These are phyloP conservation scores for Oscheius sp. DNA, from an alignment of 2,888 invertebrate species.

Conservation along the genomic window DNA sequence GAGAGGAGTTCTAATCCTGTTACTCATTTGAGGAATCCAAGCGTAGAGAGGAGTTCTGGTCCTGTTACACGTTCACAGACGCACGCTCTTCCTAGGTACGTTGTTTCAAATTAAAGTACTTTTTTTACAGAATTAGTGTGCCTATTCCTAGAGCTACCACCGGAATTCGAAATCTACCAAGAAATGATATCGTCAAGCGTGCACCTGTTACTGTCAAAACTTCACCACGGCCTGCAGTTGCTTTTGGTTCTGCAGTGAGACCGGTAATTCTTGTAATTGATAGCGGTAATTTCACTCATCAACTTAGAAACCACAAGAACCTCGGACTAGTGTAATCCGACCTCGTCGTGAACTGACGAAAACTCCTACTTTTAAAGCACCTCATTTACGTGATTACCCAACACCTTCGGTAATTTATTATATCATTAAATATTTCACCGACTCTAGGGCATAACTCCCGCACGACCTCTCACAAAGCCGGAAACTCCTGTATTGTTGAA, in stretches of 20 bases:
- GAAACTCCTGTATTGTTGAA: not conserved
- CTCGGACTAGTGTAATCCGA: constrained; percentile 1
- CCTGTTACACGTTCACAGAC: too few relatives aligned
- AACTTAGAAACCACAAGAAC: not conserved
- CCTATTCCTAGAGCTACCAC: not conserved
- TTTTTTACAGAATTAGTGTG: not conserved
- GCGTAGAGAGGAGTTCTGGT: too few relatives aligned
- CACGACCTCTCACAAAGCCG: not conserved
- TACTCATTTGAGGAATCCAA: too few relatives aligned
- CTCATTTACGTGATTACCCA: not conserved
- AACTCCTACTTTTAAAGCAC: not conserved
- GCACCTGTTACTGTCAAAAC: not conserved
- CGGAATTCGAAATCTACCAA: not conserved
- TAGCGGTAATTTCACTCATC: not conserved
- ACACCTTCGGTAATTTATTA: not conserved
- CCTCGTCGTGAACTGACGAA: not conserved
- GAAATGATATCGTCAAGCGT: not conserved
- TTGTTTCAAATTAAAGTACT: too few relatives aligned
- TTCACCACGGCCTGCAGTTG: not conserved
- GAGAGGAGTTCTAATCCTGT: too few relatives aligned
- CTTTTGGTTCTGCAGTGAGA: constrained; percentile 1
- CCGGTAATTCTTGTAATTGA: not conserved
- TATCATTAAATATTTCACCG: not conserved
- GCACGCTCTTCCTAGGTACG: too few relatives aligned
- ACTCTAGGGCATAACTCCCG: not conserved